Evolutionary conservation across 2,113 vertebrate genomes (phyloP).

Genomic region (Uria lomvia): DNA sequence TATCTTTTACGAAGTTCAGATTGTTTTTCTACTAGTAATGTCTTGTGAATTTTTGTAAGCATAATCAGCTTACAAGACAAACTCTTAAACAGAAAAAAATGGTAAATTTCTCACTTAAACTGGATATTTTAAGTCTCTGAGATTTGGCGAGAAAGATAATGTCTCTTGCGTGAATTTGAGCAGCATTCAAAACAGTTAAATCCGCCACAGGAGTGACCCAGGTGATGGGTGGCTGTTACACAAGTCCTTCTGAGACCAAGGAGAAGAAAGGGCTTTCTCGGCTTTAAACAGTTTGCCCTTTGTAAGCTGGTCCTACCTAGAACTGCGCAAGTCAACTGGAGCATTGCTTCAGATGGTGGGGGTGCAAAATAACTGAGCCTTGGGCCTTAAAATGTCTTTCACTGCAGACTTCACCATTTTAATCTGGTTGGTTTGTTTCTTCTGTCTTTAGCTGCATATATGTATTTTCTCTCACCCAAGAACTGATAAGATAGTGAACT

Average conservation of each 20-base stretch:
- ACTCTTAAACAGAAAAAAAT: not conserved
- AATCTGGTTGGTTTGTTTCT: not conserved
- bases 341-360: not conserved
- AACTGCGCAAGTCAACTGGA: not conserved
- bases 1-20: not conserved
- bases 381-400: not conserved
- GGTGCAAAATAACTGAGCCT: not conserved
- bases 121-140: not conserved
- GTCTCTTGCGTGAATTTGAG: not conserved
- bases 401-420: not conserved
- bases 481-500: not conserved
- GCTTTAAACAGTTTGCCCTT: not conserved
- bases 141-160: not conserved
- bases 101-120: not conserved
- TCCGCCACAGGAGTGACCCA: not conserved
- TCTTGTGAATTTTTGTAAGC: not conserved
- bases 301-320: rapidly evolving
- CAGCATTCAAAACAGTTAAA: not conserved
- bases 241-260: not conserved
- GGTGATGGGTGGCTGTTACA: not conserved
- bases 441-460: not conserved
- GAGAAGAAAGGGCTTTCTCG: not conserved
- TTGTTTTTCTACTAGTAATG: not conserved
- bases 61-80: not conserved
- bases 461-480: not conserved